Evolutionary conservation across 2,113 vertebrate genomes (phyloP), one percentile per base, ranked within the genome.

Genomic region (Donacobius atricapilla): DNA sequence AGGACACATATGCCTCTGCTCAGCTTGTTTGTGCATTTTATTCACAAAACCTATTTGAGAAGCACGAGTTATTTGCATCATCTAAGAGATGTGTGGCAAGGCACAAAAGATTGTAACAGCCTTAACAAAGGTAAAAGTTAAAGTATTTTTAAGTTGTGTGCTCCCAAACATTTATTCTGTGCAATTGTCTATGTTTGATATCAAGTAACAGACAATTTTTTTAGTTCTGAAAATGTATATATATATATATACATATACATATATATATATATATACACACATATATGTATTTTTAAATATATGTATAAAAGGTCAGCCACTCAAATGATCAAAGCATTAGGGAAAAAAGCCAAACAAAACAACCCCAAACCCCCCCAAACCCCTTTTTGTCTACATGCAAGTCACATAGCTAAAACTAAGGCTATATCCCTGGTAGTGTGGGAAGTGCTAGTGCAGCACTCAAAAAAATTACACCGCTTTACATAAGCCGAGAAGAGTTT

Each of bases 391-490:
- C 48, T 77, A 61, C 75, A 83, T 30, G 33, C 77, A 87, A 94
- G 79, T 87, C 79, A 76, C 65, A 66, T 17, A 83, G 56, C 57
- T 86, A 83, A 93, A 92, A 75, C 66, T 89, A 92, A 90, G 83
- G 58, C 72, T 94, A 89, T 44, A 76, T 87, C 80, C 44, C 71
- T 79, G 25, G 45, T 53, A 72, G 83, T 84, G 84, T 95, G 72
- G 93, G 90, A 93, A 92, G 89, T 93, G 95, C 83, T 81, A 91
- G 35, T 33, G 66, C 64, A 86, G 75, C 17, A 51, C 79, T 88
- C 60, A 57, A 68, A 87, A 92, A 63, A 75, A 84, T 93, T 91
- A 57, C 24, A 65, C 23, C 0, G 0, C 37, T 82, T 93, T 83
- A 94, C 39, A 60, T 77, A 96, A 96, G 66, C 21, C 0, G 17